phyloP scores from a whole-genome alignment of 2,888 invertebrate species.

The Hedychridium roseum region DNA sequence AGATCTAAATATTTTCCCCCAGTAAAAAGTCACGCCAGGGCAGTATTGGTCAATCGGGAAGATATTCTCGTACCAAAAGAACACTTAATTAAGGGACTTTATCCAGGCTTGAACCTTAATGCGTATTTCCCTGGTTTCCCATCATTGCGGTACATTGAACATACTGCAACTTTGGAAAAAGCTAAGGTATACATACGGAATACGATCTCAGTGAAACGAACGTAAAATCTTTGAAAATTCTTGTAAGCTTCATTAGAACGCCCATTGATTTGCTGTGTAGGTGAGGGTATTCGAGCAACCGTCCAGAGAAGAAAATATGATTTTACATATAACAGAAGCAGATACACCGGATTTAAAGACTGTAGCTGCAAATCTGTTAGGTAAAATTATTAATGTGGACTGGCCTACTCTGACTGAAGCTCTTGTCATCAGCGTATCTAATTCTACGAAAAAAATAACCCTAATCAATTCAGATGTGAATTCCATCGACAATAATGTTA shows the following conservation, averaged over 20 bases:
- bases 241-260: too few species aligned
- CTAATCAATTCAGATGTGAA: slow-evolving; percentile 18
- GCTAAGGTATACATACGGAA: slow-evolving; percentile 58
- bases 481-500: slow-evolving; percentile 29
- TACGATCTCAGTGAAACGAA: too few species aligned
- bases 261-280: slow-evolving; percentile 67
- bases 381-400: slow-evolving; percentile 79
- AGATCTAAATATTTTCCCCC: slow-evolving; percentile 73
- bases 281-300: slow-evolving; percentile 91
- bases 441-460: slow-evolving; percentile 59
- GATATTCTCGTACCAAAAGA: slow-evolving; percentile 69
- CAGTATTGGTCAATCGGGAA: slow-evolving; percentile 66
- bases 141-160: slow-evolving; percentile 84
- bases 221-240: too few species aligned
- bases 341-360: slow-evolving; percentile 64
- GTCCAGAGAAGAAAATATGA: slow-evolving; percentile 83
- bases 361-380: slow-evolving; percentile 73
- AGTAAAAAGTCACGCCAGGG: slow-evolving; percentile 67
- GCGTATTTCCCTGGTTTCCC: slow-evolving; percentile 92
- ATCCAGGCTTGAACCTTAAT: slow-evolving; percentile 73
- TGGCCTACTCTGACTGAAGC: slow-evolving; percentile 96
- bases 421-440: slow-evolving; percentile 73
- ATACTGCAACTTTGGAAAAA: slow-evolving; percentile 68
- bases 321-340: slow-evolving; percentile 71
- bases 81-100: slow-evolving; percentile 74